Evolutionary conservation across 2,113 vertebrate species (phyloP).

Genomic region (Myanophis thanlyinensis): DNA sequence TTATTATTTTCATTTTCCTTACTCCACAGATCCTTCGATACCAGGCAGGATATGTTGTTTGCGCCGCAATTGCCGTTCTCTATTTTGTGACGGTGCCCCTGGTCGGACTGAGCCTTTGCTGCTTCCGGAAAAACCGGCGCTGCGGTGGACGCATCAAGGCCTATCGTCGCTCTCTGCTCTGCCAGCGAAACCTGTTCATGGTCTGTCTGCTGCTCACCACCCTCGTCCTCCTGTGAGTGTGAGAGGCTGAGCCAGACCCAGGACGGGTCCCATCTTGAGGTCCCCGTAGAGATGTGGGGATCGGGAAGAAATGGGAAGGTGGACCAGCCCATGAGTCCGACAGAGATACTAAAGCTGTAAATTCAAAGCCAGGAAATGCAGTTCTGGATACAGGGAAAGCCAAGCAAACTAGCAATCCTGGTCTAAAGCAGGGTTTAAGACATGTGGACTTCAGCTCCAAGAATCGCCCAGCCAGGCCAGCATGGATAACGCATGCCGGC

Average conservation of each 20-base stretch:
- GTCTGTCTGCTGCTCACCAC: constrained; percentile 69
- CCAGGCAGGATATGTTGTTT: constrained; percentile 74
- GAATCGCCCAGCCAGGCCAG: not conserved
- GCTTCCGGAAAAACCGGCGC: constrained; percentile 56
- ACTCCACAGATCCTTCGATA: constrained; percentile 72
- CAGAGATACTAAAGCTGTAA: not conserved
- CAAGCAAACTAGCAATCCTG: not conserved
- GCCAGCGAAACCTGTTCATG: constrained; percentile 62
- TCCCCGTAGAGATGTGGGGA: not conserved
- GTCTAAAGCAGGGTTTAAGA: not conserved
- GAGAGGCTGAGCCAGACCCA: not conserved
- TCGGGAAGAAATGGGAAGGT: not conserved
- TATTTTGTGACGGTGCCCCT: constrained; percentile 69
- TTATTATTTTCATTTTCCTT: not conserved
- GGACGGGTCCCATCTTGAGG: not conserved
- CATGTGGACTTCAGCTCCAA: not conserved
- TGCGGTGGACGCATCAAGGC: constrained; percentile 64
- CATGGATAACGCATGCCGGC: not conserved
- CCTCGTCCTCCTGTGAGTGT: constrained; percentile 73
- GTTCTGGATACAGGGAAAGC: not conserved
- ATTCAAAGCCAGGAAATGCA: not conserved
- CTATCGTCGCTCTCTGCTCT: constrained; percentile 61
- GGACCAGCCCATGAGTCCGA: not conserved
- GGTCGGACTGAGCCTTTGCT: constrained; percentile 69
- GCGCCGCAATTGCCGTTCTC: constrained; percentile 65